Evolutionary conservation across 1,140 invertebrate species (phyloP).

Genomic region (Callitettix versicolor): DNA sequence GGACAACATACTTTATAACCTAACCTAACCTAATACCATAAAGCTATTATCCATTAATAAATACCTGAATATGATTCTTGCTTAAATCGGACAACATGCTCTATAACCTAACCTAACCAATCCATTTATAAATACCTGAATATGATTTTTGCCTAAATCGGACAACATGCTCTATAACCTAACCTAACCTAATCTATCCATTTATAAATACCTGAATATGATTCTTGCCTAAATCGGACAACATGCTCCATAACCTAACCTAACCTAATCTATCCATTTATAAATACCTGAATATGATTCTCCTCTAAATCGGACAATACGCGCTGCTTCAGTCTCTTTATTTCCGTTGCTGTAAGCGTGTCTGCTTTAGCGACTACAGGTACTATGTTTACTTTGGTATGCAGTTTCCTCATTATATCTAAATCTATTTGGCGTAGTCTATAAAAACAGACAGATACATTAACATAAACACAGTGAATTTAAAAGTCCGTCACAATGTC

Average conservation of each 20-base stretch:
- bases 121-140: no score
- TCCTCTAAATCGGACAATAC: slow-evolving; percentile 69
- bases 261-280: no score
- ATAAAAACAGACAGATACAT: slow-evolving; percentile 24
- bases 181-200: no score
- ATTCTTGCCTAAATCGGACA: slow-evolving; percentile 67
- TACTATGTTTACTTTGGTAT: slow-evolving; percentile 94
- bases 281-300: slow-evolving; percentile 71
- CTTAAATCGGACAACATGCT: no score
- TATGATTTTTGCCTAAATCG: no score
- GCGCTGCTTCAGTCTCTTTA: slow-evolving; percentile 77
- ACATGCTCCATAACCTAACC: no score
- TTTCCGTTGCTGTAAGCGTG: slow-evolving; percentile 80
- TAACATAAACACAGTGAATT: not conserved
- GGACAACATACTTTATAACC: slow-evolving; percentile 60
- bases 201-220: slow-evolving; percentile 75
- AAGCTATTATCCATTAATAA: no score
- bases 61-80: no score
- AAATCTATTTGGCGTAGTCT: slow-evolving; percentile 91
- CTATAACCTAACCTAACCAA: no score
- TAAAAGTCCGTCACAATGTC: no score
- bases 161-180: no score
- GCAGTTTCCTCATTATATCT: slow-evolving; percentile 85
- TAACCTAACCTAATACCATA: no score
- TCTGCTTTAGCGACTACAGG: slow-evolving; percentile 97